Percentiles rank a stretch among this genome's conserved stretches.
phyloP scores from a whole-genome alignment of 2,888 invertebrate species.

The Anarsia innoxiella region DNA sequence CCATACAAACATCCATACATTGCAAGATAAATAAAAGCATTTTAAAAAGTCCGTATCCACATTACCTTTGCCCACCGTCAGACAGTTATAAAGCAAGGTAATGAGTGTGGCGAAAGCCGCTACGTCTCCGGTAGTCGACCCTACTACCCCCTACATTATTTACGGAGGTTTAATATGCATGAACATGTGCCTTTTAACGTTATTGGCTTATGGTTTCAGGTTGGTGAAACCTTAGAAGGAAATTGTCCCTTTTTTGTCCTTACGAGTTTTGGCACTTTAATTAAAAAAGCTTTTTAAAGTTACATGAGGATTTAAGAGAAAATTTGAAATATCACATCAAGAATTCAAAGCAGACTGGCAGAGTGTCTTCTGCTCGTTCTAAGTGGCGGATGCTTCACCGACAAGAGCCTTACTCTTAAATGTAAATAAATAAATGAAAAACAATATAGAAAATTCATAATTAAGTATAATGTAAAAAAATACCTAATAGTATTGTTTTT shows the following conservation, averaged over 20 bases:
- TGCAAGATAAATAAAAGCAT: background rate
- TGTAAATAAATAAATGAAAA: too few species aligned
- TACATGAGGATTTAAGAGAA: background rate
- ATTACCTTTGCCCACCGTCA: too few species aligned
- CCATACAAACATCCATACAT: too few species aligned
- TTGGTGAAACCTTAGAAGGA: too few species aligned
- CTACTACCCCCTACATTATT: conserved; percentile 15
- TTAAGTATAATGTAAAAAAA: too few species aligned
- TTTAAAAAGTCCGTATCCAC: background rate
- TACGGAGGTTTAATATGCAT: background rate
- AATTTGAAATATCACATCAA: background rate
- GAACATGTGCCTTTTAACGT: background rate
- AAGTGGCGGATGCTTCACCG: too few species aligned
- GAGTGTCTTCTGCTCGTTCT: too few species aligned
- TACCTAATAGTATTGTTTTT: too few species aligned
- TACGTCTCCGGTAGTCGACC: conserved; percentile 23
- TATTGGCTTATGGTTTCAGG: background rate
- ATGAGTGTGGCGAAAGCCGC: conserved; percentile 24
- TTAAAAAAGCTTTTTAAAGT: background rate
- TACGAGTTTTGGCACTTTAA: background rate
- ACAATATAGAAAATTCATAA: too few species aligned
- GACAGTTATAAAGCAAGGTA: conserved; percentile 25
- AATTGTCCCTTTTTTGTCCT: too few species aligned
- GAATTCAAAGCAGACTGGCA: too few species aligned
- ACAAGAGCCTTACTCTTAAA: too few species aligned